phyloP scores from a whole-genome alignment of 2,113 vertebrate species.

The Penelope pileata region DNA sequence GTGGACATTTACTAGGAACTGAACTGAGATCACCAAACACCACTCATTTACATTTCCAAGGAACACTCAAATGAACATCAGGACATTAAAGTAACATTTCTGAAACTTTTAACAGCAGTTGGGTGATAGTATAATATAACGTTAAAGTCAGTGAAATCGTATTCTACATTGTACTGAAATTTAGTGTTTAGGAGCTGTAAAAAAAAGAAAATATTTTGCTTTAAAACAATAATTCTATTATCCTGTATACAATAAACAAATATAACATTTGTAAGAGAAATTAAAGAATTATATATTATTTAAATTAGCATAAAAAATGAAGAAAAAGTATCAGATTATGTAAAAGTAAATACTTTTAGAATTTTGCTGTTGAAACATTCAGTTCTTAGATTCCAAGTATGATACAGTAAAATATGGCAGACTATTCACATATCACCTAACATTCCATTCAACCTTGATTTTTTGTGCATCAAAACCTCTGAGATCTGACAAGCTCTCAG shows the following conservation, averaged over 20 bases:
- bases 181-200: neutral
- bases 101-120: neutral
- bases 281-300: neutral
- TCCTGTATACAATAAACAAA: neutral
- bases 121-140: neutral
- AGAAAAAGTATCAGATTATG: neutral
- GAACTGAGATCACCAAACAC: constrained; percentile 66
- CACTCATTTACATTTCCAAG: constrained; percentile 65
- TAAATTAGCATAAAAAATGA: neutral
- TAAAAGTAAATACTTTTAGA: neutral
- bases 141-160: neutral
- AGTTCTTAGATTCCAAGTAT: neutral
- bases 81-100: neutral
- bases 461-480: neutral
- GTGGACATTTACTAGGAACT: constrained; percentile 80
- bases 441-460: neutral
- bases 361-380: neutral
- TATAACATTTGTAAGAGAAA: neutral
- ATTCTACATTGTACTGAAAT: neutral
- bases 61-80: neutral
- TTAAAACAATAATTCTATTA: neutral
- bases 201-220: neutral
- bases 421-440: neutral
- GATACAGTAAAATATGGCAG: neutral
- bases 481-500: neutral